Percentiles rank a stretch among this genome's conserved stretches.
These are phyloP conservation scores for Keiferia lycopersicella DNA, from an alignment of 2,888 invertebrate genomes.

Conservation along the genomic window DNA sequence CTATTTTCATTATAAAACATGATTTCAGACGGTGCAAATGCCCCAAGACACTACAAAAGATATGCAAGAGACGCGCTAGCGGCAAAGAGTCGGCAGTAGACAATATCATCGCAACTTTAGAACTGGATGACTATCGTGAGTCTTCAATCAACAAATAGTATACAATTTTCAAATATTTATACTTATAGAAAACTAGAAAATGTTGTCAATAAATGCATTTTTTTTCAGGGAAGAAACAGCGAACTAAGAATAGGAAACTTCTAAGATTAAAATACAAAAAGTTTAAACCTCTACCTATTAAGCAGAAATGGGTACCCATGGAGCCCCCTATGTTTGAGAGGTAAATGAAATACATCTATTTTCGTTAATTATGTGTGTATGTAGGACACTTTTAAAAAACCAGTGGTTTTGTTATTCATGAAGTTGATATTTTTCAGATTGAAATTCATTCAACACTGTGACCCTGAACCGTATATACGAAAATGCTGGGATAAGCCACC, in stretches of 20 bases:
- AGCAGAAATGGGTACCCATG: slow-evolving; percentile 69
- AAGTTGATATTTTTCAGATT: background rate
- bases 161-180: no score
- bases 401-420: no score
- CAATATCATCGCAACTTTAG: slow-evolving; percentile 64
- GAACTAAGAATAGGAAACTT: slow-evolving; percentile 23
- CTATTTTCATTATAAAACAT: no score
- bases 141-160: background rate
- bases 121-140: slow-evolving; percentile 54
- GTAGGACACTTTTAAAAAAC: no score
- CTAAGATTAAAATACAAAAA: slow-evolving; percentile 60
- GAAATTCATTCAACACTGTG: slow-evolving; percentile 5
- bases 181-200: no score
- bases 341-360: slow-evolving; percentile 38
- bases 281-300: slow-evolving; percentile 56
- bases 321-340: slow-evolving; percentile 69
- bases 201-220: background rate
- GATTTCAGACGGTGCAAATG: slow-evolving; percentile 57
- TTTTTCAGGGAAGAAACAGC: slow-evolving; percentile 38
- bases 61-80: slow-evolving; percentile 37
- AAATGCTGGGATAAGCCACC: background rate
- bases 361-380: no score
- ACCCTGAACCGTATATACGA: slow-evolving; percentile 2
- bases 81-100: slow-evolving; percentile 51
- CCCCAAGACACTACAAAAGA: slow-evolving; percentile 44